Percentiles rank a stretch among this genome's conserved stretches.
Conservation (phyloP, 2,797 vertebrate genomes). For the Sciurus vulgaris region DNA sequence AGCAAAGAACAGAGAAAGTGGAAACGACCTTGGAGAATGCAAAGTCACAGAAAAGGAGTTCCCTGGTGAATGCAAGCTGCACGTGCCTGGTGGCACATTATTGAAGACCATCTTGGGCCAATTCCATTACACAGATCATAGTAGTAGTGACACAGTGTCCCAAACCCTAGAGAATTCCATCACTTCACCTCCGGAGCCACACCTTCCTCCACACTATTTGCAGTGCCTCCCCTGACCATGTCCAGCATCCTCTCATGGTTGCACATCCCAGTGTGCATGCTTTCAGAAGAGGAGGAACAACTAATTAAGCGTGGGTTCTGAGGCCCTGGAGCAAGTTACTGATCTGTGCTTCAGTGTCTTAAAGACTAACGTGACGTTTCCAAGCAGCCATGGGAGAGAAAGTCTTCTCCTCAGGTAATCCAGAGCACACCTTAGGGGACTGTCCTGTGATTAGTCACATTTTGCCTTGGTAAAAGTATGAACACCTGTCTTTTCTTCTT, state of each 20-base stretch:
- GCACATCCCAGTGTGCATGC: too few relatives aligned
- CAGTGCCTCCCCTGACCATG: not conserved
- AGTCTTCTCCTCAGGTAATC: not conserved
- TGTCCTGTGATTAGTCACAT: not conserved
- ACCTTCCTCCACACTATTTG: not conserved
- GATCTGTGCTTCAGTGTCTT: not conserved
- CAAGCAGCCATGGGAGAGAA: not conserved
- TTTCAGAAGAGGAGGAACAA: not conserved
- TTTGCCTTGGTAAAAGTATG: conserved; percentile 32
- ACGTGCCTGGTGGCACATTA: not conserved
- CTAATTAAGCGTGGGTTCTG: not conserved
- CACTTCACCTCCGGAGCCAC: not conserved
- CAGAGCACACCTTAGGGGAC: not conserved
- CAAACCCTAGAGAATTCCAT: not conserved
- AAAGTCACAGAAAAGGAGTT: conserved; percentile 2
- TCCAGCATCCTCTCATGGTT: not conserved
- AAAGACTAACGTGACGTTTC: not conserved
- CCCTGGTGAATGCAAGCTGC: not conserved
- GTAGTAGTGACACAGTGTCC: not conserved
- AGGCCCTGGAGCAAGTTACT: not conserved
- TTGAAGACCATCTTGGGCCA: not conserved
- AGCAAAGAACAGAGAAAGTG: conserved; percentile 8
- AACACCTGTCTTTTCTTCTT: not conserved
- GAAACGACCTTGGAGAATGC: not conserved
- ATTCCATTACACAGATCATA: not conserved